Percentiles rank a stretch among this genome's conserved stretches.
phyloP scores from a whole-genome alignment of 2,888 invertebrate species.

The Dryobotodes eremita region DNA sequence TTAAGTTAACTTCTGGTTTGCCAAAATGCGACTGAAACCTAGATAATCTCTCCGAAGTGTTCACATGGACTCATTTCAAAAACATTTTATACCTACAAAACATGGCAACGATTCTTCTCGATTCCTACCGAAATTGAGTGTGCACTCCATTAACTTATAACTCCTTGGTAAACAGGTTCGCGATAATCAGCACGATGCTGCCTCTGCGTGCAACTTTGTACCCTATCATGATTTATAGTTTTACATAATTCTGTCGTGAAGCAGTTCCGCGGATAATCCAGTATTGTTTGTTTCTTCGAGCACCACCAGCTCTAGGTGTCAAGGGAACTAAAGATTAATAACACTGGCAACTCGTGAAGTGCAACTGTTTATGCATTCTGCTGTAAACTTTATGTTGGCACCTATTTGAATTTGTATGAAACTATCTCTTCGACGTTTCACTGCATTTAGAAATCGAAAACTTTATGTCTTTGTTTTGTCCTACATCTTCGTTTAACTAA shows the following conservation, averaged over 20 bases:
- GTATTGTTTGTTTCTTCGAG: constrained; percentile 58
- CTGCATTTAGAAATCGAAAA: constrained; percentile 27
- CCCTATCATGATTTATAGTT: constrained; percentile 68
- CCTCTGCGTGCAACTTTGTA: constrained; percentile 60
- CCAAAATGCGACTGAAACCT: neutral
- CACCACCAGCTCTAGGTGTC: constrained; percentile 49
- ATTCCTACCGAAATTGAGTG: neutral
- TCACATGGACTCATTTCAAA: neutral
- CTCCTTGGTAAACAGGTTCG: constrained; percentile 75
- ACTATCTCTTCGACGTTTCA: constrained; percentile 9
- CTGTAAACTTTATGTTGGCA: constrained; percentile 31
- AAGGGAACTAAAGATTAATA: constrained; percentile 49
- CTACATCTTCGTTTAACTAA: neutral
- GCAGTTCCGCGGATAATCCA: constrained; percentile 53
- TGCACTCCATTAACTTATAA: constrained; percentile 5
- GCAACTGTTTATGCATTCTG: constrained; percentile 38
- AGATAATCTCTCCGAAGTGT: neutral
- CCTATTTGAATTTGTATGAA: constrained; percentile 42
- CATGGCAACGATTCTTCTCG: neutral
- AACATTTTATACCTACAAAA: neutral
- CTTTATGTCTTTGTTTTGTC: constrained; percentile 1
- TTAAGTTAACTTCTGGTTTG: neutral
- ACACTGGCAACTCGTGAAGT: constrained; percentile 27
- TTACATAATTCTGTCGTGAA: constrained; percentile 61
- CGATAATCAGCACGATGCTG: constrained; percentile 78